A percentile compares a stretch with the other conserved stretches of the same genome.
These are phyloP conservation scores for Lampris megalopsis DNA, from an alignment of 2,113 vertebrate genomes.

Conservation along the genomic window DNA sequence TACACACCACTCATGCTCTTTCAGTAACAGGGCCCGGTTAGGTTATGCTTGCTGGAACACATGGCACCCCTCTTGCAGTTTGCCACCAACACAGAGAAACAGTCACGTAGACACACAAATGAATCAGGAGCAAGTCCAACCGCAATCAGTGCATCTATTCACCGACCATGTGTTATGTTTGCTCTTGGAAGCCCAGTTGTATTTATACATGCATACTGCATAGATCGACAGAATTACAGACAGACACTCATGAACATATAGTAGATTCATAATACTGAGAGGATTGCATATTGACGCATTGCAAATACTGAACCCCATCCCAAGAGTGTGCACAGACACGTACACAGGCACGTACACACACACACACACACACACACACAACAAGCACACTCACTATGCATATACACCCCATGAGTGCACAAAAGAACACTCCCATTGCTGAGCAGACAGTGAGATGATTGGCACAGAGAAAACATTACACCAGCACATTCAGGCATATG, in stretches of 20 bases:
- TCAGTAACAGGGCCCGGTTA: slow-evolving; percentile 36
- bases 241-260: neutral
- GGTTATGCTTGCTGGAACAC: slow-evolving; percentile 18
- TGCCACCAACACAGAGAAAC: slow-evolving; percentile 14
- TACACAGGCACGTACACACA: neutral
- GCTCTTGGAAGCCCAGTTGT: neutral
- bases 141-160: too few relatives aligned
- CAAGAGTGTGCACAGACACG: slow-evolving; percentile 7
- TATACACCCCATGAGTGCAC: slow-evolving; percentile 37
- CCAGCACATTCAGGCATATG: slow-evolving; percentile 82
- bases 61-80: slow-evolving; percentile 9
- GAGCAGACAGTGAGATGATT: slow-evolving; percentile 66
- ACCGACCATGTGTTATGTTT: too few relatives aligned
- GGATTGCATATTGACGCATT: too few relatives aligned
- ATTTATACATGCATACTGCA: neutral
- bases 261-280: neutral
- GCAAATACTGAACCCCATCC: neutral
- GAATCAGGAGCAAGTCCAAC: too few relatives aligned
- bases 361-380: slow-evolving; percentile 2
- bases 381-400: too few relatives aligned
- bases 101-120: neutral
- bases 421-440: slow-evolving; percentile 54
- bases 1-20: slow-evolving; percentile 46
- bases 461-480: slow-evolving; percentile 77
- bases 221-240: neutral